These are phyloP conservation scores for Silurus asotus DNA, from an alignment of 2,113 vertebrate species.

Conservation along the genomic window DNA sequence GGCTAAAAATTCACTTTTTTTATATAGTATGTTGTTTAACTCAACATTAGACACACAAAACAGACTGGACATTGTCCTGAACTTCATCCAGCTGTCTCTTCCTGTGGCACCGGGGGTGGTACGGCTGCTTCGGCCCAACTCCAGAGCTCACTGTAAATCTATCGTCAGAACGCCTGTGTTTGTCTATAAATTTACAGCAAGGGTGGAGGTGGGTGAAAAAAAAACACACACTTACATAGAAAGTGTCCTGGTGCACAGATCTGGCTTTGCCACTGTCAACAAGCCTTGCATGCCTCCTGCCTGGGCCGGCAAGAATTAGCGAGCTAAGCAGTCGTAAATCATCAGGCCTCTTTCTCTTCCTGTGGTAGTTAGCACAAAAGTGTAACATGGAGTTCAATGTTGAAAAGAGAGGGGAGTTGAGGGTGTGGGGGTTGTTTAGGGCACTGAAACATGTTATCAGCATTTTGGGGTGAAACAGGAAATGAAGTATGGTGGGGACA, in stretches of 20 bases:
- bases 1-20: not conserved
- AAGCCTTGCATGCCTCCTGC: constrained; percentile 54
- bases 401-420: not conserved
- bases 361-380: constrained; percentile 54
- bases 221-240: not conserved
- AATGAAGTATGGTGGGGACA: constrained; percentile 3
- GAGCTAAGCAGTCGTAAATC: constrained; percentile 64
- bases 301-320: constrained; percentile 57
- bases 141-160: constrained; percentile 29
- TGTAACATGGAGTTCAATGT: constrained; percentile 43
- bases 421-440: not conserved
- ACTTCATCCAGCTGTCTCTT: constrained; percentile 15
- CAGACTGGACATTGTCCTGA: not conserved
- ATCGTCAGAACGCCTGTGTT: constrained; percentile 30
- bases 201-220: constrained; percentile 4
- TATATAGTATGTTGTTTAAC: not conserved
- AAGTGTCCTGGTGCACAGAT: constrained; percentile 27
- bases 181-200: constrained; percentile 41
- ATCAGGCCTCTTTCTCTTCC: constrained; percentile 53
- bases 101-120: constrained; percentile 31
- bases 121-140: not conserved
- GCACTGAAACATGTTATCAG: constrained; percentile 48
- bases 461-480: constrained; percentile 52
- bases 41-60: not conserved
- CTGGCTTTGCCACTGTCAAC: constrained; percentile 43